A percentile compares a stretch with the other conserved stretches of the same genome.
Conservation (phyloP, 1,140 invertebrate genomes). For the Lepidurus packardi region DNA sequence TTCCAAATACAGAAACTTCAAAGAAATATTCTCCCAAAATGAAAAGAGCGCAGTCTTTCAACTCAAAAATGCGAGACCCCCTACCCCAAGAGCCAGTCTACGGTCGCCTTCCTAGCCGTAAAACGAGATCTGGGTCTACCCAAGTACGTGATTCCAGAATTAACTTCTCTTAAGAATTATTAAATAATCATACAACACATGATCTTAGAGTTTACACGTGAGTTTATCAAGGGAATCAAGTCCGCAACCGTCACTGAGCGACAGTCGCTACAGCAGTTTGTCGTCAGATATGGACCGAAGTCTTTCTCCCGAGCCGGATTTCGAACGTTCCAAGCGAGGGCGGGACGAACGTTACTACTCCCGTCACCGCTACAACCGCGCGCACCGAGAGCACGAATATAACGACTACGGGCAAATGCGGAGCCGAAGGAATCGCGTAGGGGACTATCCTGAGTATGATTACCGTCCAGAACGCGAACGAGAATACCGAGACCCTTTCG, state of each 20-base stretch:
- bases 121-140: neutral
- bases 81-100: constrained; percentile 3
- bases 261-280: constrained; percentile 14
- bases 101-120: neutral
- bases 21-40: constrained; percentile 27
- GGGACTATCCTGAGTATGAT: neutral
- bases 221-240: neutral
- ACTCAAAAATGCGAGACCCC: constrained; percentile 1
- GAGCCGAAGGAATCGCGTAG: neutral
- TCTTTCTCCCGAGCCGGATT: neutral
- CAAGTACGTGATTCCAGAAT: neutral
- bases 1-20: neutral
- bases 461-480: neutral
- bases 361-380: neutral
- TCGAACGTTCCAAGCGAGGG: neutral
- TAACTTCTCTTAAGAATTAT: neutral
- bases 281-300: neutral
- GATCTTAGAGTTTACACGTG: neutral
- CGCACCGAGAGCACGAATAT: neutral
- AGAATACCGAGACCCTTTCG: neutral
- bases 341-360: neutral
- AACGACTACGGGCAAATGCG: neutral
- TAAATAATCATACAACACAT: too few species aligned
- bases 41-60: constrained; percentile 30
- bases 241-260: neutral